These are phyloP conservation scores for Cepaea hortensis DNA, from an alignment of 2,888 invertebrate species.

Conservation along the genomic window DNA sequence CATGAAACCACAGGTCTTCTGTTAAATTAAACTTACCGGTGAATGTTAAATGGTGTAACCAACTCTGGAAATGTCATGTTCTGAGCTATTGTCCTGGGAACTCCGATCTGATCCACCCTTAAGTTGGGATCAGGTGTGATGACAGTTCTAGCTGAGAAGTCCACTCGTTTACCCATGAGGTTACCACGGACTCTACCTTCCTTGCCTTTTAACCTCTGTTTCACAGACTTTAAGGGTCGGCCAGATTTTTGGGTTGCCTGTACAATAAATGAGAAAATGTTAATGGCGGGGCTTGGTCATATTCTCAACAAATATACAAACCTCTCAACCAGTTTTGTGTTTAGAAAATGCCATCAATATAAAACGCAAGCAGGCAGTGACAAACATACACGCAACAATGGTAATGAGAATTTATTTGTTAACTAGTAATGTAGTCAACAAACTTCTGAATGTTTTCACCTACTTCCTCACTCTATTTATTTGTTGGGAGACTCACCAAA, in stretches of 20 bases:
- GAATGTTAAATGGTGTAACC: slow-evolving; percentile 99
- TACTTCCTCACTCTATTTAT: no score
- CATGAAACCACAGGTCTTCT: no score
- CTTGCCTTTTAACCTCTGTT: slow-evolving; percentile 95
- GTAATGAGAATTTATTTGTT: no score
- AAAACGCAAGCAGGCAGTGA: no score
- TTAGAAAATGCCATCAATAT: no score
- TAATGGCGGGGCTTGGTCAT: no score
- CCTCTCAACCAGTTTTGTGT: no score
- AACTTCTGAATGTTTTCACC: no score
- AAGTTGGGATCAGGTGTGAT: slow-evolving; percentile 80
- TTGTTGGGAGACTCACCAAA: no score
- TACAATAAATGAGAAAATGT: background rate
- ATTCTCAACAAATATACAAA: no score
- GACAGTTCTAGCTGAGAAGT: slow-evolving; percentile 99
- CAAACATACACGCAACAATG: no score
- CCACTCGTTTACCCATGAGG: slow-evolving; percentile 99
- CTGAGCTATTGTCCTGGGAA: slow-evolving; percentile 97
- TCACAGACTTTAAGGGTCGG: slow-evolving; percentile 97
- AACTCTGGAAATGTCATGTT: slow-evolving; percentile 99
- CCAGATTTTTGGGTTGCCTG: slow-evolving; percentile 98
- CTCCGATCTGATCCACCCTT: slow-evolving; percentile 97
- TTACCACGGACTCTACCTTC: slow-evolving; percentile 99
- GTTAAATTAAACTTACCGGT: slow-evolving; percentile 81
- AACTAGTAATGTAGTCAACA: no score